A percentile compares a stretch with the other conserved stretches of the same genome.
Conservation (phyloP, 1,140 invertebrate genomes). For the Caerostris darwini region DNA sequence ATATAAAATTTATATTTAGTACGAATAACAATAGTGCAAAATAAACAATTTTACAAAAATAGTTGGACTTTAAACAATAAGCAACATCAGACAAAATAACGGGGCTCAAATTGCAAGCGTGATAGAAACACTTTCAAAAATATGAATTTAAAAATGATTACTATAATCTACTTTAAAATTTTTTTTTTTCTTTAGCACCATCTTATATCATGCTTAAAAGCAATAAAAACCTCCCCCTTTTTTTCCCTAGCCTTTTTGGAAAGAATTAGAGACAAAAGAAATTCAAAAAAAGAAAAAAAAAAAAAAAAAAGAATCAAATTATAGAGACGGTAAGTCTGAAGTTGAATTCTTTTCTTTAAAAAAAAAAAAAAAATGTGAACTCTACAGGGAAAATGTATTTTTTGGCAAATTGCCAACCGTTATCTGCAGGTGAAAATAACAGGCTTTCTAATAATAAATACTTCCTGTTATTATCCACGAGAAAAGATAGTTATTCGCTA, state of each 20-base stretch:
- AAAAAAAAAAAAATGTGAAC: neutral
- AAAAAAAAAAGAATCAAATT: neutral
- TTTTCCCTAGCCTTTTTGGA: neutral
- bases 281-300: neutral
- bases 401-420: neutral
- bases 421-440: neutral
- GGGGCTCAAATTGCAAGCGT: neutral
- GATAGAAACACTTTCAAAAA: neutral
- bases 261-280: neutral
- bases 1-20: neutral
- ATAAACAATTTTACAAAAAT: neutral
- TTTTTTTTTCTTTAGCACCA: neutral
- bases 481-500: neutral
- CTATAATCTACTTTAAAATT: neutral
- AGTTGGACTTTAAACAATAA: neutral
- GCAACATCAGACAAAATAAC: neutral
- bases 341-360: neutral
- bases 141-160: slow-evolving; percentile 12
- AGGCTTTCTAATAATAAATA: neutral
- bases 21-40: too few species aligned
- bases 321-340: neutral
- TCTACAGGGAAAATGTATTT: neutral
- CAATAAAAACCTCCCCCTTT: neutral
- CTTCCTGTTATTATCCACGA: neutral
- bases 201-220: neutral